phyloP scores from a whole-genome alignment of 2,113 vertebrate genomes.

The Hyperopisus bebe region DNA sequence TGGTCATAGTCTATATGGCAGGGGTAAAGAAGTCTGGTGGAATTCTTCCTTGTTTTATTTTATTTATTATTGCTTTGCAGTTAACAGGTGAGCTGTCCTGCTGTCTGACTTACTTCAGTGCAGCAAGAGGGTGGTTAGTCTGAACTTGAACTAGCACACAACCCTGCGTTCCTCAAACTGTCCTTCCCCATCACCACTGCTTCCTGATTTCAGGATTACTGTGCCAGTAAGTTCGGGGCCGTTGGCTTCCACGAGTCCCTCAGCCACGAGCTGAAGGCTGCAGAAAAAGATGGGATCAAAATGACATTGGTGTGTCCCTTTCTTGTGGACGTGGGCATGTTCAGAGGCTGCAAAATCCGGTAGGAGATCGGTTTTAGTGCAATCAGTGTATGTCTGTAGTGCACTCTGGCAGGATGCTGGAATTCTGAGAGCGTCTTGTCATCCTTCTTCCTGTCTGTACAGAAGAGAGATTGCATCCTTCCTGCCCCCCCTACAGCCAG shows the following conservation, averaged over 20 bases:
- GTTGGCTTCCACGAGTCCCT: conserved; percentile 83
- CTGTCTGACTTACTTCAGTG: neutral
- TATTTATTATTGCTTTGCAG: neutral
- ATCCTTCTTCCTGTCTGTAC: conserved; percentile 5
- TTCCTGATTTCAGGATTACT: conserved; percentile 67
- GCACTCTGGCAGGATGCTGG: neutral
- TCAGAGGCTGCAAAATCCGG: conserved; percentile 80
- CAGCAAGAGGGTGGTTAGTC: neutral
- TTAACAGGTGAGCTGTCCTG: neutral
- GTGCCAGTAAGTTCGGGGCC: conserved; percentile 84
- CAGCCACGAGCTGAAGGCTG: conserved; percentile 80
- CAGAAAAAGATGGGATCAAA: conserved; percentile 81
- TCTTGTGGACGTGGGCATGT: conserved; percentile 81
- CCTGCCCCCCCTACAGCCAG: conserved; percentile 87
- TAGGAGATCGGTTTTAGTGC: conserved; percentile 34
- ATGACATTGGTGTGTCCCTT: conserved; percentile 83
- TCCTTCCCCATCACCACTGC: neutral
- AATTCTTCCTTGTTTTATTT: neutral
- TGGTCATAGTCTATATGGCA: neutral
- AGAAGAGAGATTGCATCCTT: conserved; percentile 98
- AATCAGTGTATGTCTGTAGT: neutral
- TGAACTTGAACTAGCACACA: neutral
- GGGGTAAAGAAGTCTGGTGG: neutral
- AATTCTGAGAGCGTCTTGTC: neutral
- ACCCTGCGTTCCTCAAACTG: neutral